Evolutionary conservation across 2,113 vertebrate genomes (phyloP), one percentile per base, ranked within the genome.

Genomic region (Otolemur garnettii): DNA sequence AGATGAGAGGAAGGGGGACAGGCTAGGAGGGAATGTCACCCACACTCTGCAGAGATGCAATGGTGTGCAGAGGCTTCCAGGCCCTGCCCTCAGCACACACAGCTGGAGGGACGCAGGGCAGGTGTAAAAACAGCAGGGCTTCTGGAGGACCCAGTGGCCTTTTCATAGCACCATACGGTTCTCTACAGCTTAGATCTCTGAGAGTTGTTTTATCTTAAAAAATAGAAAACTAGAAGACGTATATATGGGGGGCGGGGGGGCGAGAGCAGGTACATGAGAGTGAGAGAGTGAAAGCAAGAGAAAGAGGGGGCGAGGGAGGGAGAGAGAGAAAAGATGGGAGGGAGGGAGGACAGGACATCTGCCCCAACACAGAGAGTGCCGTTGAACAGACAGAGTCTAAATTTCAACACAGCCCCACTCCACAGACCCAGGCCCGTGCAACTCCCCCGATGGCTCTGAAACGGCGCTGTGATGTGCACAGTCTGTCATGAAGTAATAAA

Each of bases 401-500:
- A 66, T 53, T 53, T 90, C 72, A 57, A 28, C 60, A 24, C 13
- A 22, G 17, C 50, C 81, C 38, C 68, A 14, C n/a, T 87, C 57
- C 42, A 22, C 0, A 60, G 77, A 72, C 50, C 24, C 66, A 85
- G 50, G 77, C n/a, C 71, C 77, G 26, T 69, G 62, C 33, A 92
- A 89, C 60, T 45, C 0, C 95, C 92, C 2, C 95, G 95, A 96
- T 92, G 94, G 97, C 96, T 97, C 96, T 93, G 87, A 96, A 94
- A 66, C 86, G 66, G 93, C 82, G 93, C 33, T 93, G 83, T 93
- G 95, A 98, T 60, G 81, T 89, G 92, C 96, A 89, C 22, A 71
- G 79, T 84, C 79, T 95, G 88, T 94, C 96, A 96, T 88, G 83
- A 87, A 96, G 79, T 88, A 87, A 66, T 55, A 93, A 97, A 94